phyloP scores from a whole-genome alignment of 1,140 invertebrate genomes.

The Kradibia gibbosae region DNA sequence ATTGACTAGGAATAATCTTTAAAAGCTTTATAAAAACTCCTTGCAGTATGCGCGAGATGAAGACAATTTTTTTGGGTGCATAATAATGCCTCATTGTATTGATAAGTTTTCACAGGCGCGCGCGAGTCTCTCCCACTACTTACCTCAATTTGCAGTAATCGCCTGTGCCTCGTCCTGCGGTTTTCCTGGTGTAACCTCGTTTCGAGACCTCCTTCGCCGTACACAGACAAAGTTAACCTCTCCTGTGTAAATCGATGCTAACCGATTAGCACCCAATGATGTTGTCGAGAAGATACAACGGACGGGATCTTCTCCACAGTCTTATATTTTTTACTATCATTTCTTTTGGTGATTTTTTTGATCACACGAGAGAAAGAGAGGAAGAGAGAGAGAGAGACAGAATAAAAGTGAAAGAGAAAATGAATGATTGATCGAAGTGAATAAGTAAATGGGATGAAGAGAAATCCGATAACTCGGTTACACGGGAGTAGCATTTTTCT shows the following conservation, averaged over 20 bases:
- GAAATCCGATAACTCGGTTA: no score
- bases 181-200: conserved; percentile 38
- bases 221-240: conserved; percentile 7
- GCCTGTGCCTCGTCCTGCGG: conserved; percentile 10
- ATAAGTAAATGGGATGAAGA: no score
- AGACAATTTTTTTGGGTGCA: conserved; percentile 13
- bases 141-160: conserved; percentile 39
- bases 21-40: background rate
- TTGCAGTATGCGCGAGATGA: background rate
- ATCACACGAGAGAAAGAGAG: no score
- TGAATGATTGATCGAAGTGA: no score
- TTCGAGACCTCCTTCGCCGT: conserved; percentile 39
- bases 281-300: background rate
- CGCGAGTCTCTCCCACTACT: background rate
- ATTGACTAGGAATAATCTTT: background rate
- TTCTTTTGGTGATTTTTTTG: background rate
- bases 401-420: no score
- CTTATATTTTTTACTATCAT: background rate
- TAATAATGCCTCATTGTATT: conserved; percentile 12
- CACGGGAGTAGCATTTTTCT: no score
- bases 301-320: background rate
- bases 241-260: conserved; percentile 39
- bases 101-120: background rate
- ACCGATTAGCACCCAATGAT: conserved; percentile 32
- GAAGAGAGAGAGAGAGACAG: background rate